Conservation (phyloP, 2,113 vertebrate species). For the Zosterops lateralis region DNA sequence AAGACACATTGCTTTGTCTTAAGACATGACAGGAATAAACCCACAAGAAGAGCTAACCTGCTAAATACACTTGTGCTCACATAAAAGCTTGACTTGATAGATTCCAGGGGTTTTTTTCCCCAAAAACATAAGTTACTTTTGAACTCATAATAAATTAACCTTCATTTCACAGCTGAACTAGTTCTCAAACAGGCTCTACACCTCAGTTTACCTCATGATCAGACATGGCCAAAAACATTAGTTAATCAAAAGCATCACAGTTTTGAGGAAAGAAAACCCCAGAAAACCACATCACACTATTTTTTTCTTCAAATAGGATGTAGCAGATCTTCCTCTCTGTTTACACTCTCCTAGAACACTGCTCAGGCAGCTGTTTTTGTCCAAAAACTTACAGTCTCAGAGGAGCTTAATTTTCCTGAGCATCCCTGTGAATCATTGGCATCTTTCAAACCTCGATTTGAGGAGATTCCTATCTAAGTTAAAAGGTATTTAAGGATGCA, state of each 20-base stretch:
- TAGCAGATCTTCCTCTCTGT: neutral
- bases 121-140: conserved; percentile 15
- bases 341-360: neutral
- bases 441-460: neutral
- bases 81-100: conserved; percentile 44
- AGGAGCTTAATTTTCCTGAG: neutral
- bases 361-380: neutral
- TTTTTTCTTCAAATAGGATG: neutral
- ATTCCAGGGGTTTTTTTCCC: neutral
- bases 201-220: neutral
- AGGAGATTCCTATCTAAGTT: neutral
- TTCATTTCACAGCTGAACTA: conserved; percentile 29
- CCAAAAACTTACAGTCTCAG: neutral
- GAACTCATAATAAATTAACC: conserved; percentile 45
- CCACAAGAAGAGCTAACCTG: conserved; percentile 35
- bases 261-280: neutral
- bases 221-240: neutral
- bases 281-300: neutral
- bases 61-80: conserved; percentile 34
- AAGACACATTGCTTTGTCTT: neutral
- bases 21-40: conserved; percentile 52
- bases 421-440: neutral
- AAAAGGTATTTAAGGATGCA: neutral
- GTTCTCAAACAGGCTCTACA: neutral
- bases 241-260: neutral